Evolutionary conservation across 2,797 vertebrate genomes (phyloP).

Genomic region (Lutjanus campechanus): DNA sequence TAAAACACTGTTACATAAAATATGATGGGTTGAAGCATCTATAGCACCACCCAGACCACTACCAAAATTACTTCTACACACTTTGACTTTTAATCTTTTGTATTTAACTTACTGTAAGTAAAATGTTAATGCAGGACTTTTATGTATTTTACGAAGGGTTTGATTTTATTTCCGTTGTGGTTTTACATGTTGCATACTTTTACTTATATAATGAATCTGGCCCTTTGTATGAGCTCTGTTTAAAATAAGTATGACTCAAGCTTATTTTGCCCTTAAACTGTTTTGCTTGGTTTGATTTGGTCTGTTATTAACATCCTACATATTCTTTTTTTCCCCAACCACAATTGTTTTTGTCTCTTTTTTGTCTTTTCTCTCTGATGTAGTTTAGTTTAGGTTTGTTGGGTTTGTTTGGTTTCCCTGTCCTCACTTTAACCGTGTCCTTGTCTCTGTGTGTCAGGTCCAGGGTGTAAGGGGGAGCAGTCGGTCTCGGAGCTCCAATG

Average conservation of each 20-base stretch:
- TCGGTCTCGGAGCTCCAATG: conserved; percentile 83
- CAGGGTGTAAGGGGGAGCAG: conserved; percentile 78
- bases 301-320: conserved; percentile 73
- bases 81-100: background rate
- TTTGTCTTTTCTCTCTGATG: conserved; percentile 58
- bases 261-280: conserved; percentile 55
- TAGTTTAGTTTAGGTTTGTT: conserved; percentile 55
- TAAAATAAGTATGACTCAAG: conserved; percentile 59
- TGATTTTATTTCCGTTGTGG: background rate
- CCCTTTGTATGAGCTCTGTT: conserved; percentile 41
- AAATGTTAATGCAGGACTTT: background rate
- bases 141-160: background rate
- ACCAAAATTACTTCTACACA: conserved; percentile 1
- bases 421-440: conserved; percentile 49
- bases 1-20: background rate
- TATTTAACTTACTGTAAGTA: background rate
- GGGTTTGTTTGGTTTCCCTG: conserved; percentile 68
- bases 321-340: conserved; percentile 38
- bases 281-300: conserved; percentile 60
- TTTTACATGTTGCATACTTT: conserved; percentile 20
- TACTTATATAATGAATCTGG: conserved; percentile 17
- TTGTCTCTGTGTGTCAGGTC: conserved; percentile 65
- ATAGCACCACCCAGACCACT: background rate
- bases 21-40: background rate
- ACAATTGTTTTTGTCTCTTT: conserved; percentile 68